A percentile compares a stretch with the other conserved stretches of the same genome.
phyloP scores from a whole-genome alignment of 2,113 vertebrate genomes.

The Oenanthe melanoleuca region DNA sequence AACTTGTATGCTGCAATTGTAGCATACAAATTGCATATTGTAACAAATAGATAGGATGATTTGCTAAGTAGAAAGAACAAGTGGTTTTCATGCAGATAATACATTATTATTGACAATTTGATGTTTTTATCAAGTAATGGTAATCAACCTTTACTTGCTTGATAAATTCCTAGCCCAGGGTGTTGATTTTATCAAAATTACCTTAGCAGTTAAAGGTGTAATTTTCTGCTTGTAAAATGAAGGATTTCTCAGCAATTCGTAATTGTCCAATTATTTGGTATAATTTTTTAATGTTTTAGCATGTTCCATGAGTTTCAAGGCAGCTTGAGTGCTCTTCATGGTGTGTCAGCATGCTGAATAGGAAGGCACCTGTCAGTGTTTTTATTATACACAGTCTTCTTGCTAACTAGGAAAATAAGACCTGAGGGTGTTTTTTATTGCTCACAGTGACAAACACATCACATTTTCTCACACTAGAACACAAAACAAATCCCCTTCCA shows the following conservation, averaged over 20 bases:
- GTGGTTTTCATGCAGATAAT: background rate
- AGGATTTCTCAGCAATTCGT: background rate
- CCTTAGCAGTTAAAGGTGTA: background rate
- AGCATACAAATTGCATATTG: background rate
- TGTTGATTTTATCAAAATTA: conserved; percentile 51
- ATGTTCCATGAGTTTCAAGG: background rate
- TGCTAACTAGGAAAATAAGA: background rate
- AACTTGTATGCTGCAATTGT: background rate
- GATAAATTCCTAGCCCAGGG: conserved; percentile 22
- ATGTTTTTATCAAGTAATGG: conserved; percentile 12
- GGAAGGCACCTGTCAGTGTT: background rate
- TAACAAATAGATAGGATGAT: background rate
- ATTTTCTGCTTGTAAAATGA: conserved; percentile 25
- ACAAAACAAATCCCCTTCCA: background rate
- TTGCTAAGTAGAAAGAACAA: background rate
- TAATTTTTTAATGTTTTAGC: background rate
- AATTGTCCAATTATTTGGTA: conserved; percentile 43
- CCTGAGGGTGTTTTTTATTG: background rate
- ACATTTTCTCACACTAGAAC: background rate
- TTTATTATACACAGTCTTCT: background rate
- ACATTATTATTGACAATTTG: background rate
- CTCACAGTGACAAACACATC: background rate
- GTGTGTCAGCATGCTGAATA: background rate
- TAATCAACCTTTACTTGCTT: conserved; percentile 29
- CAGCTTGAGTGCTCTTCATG: background rate